Conservation (phyloP, 2,113 vertebrate genomes). For the Oreochromis spilurus region DNA sequence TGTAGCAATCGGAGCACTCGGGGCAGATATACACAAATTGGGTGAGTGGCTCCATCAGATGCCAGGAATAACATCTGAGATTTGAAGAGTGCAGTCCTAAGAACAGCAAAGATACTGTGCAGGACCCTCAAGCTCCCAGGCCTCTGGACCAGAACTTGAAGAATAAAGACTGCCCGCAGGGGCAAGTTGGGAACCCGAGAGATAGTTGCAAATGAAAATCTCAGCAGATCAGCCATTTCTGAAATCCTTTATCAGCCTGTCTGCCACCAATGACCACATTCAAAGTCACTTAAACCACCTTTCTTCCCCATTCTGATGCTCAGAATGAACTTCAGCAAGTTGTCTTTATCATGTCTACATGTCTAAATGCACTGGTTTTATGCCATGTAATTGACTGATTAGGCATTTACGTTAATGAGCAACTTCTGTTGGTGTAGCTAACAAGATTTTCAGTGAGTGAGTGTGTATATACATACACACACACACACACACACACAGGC, state of each 20-base stretch:
- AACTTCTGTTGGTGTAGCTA: not conserved
- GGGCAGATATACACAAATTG: rapidly evolving
- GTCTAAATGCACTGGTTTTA: too few relatives aligned
- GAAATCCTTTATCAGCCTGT: not conserved
- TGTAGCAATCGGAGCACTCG: rapidly evolving
- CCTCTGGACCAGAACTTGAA: rapidly evolving
- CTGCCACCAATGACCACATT: not conserved
- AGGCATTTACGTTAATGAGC: not conserved
- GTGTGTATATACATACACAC: too few relatives aligned
- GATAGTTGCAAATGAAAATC: not conserved
- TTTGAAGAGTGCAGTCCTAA: not conserved
- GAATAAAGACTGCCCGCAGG: rapidly evolving
- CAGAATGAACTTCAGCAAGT: too few relatives aligned
- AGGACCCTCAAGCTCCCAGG: not conserved
- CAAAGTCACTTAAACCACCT: not conserved
- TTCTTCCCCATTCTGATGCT: not conserved
- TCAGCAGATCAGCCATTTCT: not conserved
- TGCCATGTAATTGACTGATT: not conserved
- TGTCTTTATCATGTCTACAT: too few relatives aligned
- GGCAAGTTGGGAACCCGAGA: not conserved
- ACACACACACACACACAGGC: too few relatives aligned
- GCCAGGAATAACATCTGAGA: not conserved
- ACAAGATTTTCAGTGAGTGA: not conserved
- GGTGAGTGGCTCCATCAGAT: not conserved
- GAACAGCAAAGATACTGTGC: not conserved